Evolutionary conservation across 1,140 invertebrate genomes (phyloP), one percentile per base, ranked within the genome.

Genomic region (Aphis craccivora): DNA sequence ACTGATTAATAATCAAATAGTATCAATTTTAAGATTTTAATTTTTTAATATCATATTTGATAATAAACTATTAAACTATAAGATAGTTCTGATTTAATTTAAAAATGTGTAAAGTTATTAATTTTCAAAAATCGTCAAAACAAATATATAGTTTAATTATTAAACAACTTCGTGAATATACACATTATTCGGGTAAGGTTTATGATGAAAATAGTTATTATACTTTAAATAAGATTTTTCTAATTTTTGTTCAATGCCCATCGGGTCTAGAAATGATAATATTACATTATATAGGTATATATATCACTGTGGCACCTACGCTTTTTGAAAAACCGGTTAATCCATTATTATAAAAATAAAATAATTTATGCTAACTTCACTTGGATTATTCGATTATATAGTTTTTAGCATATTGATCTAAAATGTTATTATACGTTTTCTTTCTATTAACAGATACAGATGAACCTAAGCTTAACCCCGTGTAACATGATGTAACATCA

Each of bases 251-350:
- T 86, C 67, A 25, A 76, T 51, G 90, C 37, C 91, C 91, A 30
- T 40, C 48, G 81, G 91, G 91, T 51, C 18, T 1, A 25, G 20
- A 86, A 93, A 93, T 84, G 48, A 93, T 93, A 92, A 83, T 83
- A 92, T 48, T 51, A 92, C 6, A 90, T 67, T 37, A 40, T 60
- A 25, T 60, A 25, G 18, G 37, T 43, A 93, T 86, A 93, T 93
- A 93, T 93, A 93, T 93, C 91, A 84, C 91, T 48, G 22, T 1
- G 9, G 45, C 76, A 48, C 81, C 91, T 93, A 93, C 81, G 91
- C 91, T 93, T 93, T 93, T 51, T 43, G 1, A 55, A 53, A 92
- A 86, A 93, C 81, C 81, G 81, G 81, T 93, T 86, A 84, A 93
- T 40, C 81, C 48, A 53, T 93, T 93, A 91, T 91, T 91, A 76